These are phyloP conservation scores for Zelleria hepariella DNA, from an alignment of 2,888 invertebrate genomes.

Conservation along the genomic window DNA sequence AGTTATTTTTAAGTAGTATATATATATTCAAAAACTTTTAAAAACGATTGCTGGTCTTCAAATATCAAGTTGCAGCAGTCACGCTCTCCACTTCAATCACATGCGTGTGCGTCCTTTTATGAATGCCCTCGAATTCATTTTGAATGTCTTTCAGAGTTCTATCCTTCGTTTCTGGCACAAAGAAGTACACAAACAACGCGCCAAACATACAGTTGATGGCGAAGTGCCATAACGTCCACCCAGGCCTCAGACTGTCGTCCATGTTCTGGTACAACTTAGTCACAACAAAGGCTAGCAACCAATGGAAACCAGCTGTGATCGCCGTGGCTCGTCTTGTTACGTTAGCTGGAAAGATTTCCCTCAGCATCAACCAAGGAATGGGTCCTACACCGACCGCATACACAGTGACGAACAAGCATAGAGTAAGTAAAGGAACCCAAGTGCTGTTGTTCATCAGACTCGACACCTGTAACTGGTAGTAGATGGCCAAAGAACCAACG, in stretches of 20 bases:
- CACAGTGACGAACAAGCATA: constrained; percentile 70
- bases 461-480: constrained; percentile 51
- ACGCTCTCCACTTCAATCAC: constrained; percentile 58
- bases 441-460: constrained; percentile 26
- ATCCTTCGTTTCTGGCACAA: constrained; percentile 79
- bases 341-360: constrained; percentile 77
- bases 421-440: constrained; percentile 71
- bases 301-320: constrained; percentile 77
- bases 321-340: constrained; percentile 76
- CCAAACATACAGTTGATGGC: constrained; percentile 72
- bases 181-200: constrained; percentile 73
- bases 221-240: constrained; percentile 78
- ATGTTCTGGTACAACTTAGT: constrained; percentile 76
- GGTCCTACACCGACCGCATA: constrained; percentile 80
- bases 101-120: constrained; percentile 53
- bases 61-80: constrained; percentile 32
- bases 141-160: constrained; percentile 70
- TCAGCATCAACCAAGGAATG: constrained; percentile 79
- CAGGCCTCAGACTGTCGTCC: constrained; percentile 62
- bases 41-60: no score
- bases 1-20: no score
- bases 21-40: no score
- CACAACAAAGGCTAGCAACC: constrained; percentile 77
- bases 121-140: constrained; percentile 60
- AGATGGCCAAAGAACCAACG: constrained; percentile 59